These are phyloP conservation scores for Tetanocera ferruginea DNA, from an alignment of 2,888 invertebrate species.

Conservation along the genomic window DNA sequence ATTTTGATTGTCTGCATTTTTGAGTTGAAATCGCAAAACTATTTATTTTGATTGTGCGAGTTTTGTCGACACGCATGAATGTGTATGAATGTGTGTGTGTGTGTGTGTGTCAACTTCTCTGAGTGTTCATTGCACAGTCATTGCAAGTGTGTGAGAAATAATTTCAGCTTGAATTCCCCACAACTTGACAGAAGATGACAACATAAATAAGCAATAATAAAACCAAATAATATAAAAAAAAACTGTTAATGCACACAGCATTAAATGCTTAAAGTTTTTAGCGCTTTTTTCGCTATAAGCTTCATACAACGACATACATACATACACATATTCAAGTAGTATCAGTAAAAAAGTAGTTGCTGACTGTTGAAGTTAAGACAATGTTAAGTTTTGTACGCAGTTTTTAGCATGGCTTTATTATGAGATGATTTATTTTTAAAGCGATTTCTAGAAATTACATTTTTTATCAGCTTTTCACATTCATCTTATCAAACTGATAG, in stretches of 20 bases:
- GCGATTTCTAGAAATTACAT: too few relatives aligned
- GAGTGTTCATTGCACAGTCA: too few relatives aligned
- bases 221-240: constrained; percentile 10
- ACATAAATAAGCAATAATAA: constrained; percentile 12
- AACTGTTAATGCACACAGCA: constrained; percentile 9
- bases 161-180: background rate
- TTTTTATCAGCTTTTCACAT: too few relatives aligned
- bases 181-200: background rate
- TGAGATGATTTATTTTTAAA: too few relatives aligned
- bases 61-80: background rate
- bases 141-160: background rate
- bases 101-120: background rate
- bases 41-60: constrained; percentile 6
- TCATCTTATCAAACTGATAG: too few relatives aligned
- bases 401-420: background rate
- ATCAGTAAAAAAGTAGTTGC: background rate
- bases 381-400: background rate
- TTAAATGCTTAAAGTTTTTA: constrained; percentile 10
- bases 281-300: background rate
- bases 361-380: background rate
- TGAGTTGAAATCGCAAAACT: constrained; percentile 15
- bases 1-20: constrained; percentile 5
- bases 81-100: background rate
- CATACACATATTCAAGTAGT: background rate
- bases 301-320: background rate